These are phyloP conservation scores for Stigmatopora argus DNA, from an alignment of 2,113 vertebrate species.

Conservation along the genomic window DNA sequence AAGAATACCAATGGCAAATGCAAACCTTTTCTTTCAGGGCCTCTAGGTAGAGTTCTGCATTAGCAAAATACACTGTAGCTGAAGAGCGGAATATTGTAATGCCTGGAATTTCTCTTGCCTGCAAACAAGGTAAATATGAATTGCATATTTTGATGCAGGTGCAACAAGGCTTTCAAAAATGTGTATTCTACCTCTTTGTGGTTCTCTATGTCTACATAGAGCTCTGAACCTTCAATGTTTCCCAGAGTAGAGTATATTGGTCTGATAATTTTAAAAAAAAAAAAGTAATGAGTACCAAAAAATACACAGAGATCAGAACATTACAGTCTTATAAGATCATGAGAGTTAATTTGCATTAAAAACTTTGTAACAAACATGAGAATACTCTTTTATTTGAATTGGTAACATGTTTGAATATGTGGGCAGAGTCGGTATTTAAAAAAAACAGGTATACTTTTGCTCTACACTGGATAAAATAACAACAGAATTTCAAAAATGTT, in stretches of 20 bases:
- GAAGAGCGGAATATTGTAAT: conserved; percentile 92
- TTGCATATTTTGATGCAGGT: background rate
- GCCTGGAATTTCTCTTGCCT: conserved; percentile 84
- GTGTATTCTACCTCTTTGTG: conserved; percentile 75
- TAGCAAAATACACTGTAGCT: conserved; percentile 90
- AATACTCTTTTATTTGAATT: background rate
- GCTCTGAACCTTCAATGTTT: conserved; percentile 77
- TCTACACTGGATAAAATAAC: background rate
- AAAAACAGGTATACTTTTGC: background rate
- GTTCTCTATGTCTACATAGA: conserved; percentile 82
- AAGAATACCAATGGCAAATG: background rate
- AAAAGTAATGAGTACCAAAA: background rate
- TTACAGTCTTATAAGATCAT: background rate
- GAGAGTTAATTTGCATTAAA: background rate
- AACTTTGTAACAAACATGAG: background rate
- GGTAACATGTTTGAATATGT: background rate
- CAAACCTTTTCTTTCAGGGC: conserved; percentile 84
- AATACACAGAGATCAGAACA: background rate
- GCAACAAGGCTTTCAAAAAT: background rate
- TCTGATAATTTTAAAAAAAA: conserved; percentile 63
- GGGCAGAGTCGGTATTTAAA: background rate
- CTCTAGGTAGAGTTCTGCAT: conserved; percentile 85
- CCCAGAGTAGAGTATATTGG: conserved; percentile 87
- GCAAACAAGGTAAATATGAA: conserved; percentile 15
- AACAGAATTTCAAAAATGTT: conserved; percentile 28